A percentile compares a stretch with the other conserved stretches of the same genome.
These are phyloP conservation scores for Gryllus bimaculatus DNA, from an alignment of 1,140 invertebrate species.

Conservation along the genomic window DNA sequence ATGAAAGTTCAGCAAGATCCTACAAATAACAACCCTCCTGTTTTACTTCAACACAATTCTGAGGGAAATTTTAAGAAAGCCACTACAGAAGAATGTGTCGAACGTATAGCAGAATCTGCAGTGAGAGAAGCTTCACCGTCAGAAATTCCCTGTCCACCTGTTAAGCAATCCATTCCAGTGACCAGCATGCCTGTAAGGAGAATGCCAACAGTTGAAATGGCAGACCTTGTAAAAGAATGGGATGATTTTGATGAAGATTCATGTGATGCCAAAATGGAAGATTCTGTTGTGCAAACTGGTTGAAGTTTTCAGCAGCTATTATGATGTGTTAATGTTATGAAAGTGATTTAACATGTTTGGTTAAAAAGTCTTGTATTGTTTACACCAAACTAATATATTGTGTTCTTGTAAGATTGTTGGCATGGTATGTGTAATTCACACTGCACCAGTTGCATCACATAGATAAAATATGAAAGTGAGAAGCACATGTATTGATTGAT, in stretches of 20 bases:
- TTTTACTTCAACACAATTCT: not conserved
- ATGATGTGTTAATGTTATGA: not conserved
- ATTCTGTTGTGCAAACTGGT: not conserved
- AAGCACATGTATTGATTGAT: too few relatives aligned
- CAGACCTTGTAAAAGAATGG: constrained; percentile 17
- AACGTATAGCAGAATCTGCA: not conserved
- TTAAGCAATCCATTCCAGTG: not conserved
- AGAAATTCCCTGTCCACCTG: not conserved
- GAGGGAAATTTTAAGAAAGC: not conserved
- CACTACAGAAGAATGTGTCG: not conserved
- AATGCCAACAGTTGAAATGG: constrained; percentile 14
- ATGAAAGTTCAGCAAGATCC: not conserved
- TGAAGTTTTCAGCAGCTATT: not conserved
- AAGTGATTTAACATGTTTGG: too few relatives aligned
- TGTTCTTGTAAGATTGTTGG: too few relatives aligned
- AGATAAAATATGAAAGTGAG: too few relatives aligned
- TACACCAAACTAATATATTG: not conserved
- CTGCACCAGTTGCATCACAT: too few relatives aligned
- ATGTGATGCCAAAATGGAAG: not conserved
- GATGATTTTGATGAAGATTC: constrained; percentile 18
- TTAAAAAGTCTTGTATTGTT: not conserved
- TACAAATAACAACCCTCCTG: not conserved
- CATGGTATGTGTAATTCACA: too few relatives aligned
- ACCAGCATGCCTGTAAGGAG: not conserved
- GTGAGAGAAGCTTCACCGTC: not conserved